phyloP scores from a whole-genome alignment of 2,888 invertebrate species.

The Drosophila basisetae region DNA sequence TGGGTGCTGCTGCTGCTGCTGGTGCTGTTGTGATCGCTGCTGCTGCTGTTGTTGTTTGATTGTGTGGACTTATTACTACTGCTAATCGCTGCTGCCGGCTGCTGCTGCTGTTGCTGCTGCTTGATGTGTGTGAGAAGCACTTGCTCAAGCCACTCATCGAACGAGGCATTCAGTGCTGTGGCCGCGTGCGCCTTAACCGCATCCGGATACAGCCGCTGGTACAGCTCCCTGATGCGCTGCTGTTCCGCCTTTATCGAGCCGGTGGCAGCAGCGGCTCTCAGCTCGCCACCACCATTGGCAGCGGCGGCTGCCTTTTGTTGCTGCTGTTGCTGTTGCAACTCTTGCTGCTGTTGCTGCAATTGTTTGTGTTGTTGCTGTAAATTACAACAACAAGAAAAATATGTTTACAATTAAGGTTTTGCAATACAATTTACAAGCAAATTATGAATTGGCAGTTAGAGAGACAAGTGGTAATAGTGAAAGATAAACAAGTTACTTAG shows the following conservation, averaged over 20 bases:
- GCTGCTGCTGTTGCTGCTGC: slow-evolving; percentile 72
- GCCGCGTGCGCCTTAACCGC: slow-evolving; percentile 80
- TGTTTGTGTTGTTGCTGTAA: slow-evolving; percentile 79
- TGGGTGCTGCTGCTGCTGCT: slow-evolving; percentile 67
- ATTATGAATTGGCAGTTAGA: not conserved
- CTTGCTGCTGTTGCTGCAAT: slow-evolving; percentile 66
- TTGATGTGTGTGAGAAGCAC: slow-evolving; percentile 82
- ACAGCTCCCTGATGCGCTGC: slow-evolving; percentile 82
- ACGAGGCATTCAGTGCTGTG: slow-evolving; percentile 80
- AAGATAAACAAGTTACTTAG: not conserved
- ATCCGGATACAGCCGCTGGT: slow-evolving; percentile 84
- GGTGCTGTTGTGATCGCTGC: slow-evolving; percentile 65
- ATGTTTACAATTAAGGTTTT: not conserved
- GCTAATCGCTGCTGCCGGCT: slow-evolving; percentile 53
- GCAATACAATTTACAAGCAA: not conserved
- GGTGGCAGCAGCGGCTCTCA: slow-evolving; percentile 32
- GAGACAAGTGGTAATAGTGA: not conserved
- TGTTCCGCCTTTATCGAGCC: slow-evolving; percentile 72
- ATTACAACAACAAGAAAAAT: not conserved
- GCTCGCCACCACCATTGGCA: slow-evolving; percentile 42
- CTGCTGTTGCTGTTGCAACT: slow-evolving; percentile 45
- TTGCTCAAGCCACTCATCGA: slow-evolving; percentile 84
- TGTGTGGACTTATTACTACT: slow-evolving; percentile 83
- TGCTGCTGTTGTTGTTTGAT: slow-evolving; percentile 77
- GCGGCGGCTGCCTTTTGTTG: slow-evolving; percentile 46